Conservation (phyloP, 2,888 invertebrate species). For the Entomobrya multifasciata region DNA sequence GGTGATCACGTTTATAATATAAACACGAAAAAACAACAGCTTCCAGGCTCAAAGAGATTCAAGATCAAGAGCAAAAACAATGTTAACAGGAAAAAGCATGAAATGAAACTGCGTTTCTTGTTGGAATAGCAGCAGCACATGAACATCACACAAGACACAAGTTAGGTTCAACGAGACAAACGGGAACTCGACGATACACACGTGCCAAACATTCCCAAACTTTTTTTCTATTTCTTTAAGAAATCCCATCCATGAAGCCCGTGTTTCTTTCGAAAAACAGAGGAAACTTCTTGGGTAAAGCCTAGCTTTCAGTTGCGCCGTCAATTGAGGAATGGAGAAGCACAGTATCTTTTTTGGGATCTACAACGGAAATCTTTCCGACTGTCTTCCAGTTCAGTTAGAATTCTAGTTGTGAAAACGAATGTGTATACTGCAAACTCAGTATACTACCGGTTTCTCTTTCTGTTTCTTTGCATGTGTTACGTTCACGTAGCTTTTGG, state of each 20-base stretch:
- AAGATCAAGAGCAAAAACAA: constrained; percentile 22
- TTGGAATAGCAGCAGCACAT: not conserved
- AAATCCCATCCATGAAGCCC: constrained; percentile 33
- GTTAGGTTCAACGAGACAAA: not conserved
- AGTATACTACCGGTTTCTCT: constrained; percentile 12
- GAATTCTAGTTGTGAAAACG: too few relatives aligned
- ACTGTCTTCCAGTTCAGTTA: constrained; percentile 30
- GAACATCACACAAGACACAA: constrained; percentile 19
- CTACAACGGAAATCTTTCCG: constrained; percentile 63
- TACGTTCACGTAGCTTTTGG: too few relatives aligned
- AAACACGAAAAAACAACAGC: constrained; percentile 49
- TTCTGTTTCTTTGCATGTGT: not conserved
- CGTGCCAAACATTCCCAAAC: constrained; percentile 63
- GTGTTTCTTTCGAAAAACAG: constrained; percentile 42
- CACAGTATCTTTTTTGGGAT: constrained; percentile 33
- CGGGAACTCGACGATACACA: too few relatives aligned
- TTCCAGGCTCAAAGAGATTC: constrained; percentile 27
- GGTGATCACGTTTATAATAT: not conserved
- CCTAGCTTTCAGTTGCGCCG: not conserved
- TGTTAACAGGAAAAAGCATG: constrained; percentile 20
- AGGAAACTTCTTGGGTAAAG: not conserved
- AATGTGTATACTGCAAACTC: not conserved
- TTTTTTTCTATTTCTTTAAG: constrained; percentile 26
- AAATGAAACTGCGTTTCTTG: not conserved
- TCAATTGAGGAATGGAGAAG: not conserved